Evolutionary conservation across 2,113 vertebrate genomes (phyloP).

Genomic region (Toxostoma redivivum): DNA sequence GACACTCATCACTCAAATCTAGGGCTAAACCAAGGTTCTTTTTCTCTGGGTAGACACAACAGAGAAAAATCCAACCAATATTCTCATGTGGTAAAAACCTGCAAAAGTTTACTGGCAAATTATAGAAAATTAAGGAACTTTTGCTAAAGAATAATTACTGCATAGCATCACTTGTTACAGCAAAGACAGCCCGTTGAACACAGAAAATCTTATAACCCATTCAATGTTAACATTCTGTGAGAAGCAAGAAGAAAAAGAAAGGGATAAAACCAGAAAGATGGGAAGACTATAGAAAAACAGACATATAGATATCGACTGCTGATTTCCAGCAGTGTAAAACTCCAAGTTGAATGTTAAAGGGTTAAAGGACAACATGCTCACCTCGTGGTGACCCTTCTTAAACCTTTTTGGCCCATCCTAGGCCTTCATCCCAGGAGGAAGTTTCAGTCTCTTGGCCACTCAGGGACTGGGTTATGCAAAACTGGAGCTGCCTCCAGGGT

Average conservation of each 20-base stretch:
- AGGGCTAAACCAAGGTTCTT: neutral
- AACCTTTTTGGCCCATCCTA: neutral
- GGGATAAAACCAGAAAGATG: neutral
- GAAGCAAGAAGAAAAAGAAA: neutral
- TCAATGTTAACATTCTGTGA: fast-evolving
- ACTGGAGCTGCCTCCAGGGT: neutral
- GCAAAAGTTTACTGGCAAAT: neutral
- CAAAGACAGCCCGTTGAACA: neutral
- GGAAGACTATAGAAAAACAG: neutral
- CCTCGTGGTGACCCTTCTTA: fast-evolving
- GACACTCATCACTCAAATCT: neutral
- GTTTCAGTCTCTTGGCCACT: neutral
- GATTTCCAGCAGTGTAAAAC: neutral
- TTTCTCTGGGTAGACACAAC: neutral
- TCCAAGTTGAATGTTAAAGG: too few species aligned
- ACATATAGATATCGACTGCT: neutral
- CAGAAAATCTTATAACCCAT: neutral
- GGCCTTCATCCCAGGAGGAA: neutral
- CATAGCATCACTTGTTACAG: neutral
- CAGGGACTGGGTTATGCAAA: neutral
- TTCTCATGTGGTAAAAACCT: neutral
- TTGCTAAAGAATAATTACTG: neutral
- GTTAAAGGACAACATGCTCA: neutral
- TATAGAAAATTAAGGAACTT: neutral
- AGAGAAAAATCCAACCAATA: neutral